Evolutionary conservation across 2,797 vertebrate species (phyloP).

Genomic region (Helarctos malayanus): DNA sequence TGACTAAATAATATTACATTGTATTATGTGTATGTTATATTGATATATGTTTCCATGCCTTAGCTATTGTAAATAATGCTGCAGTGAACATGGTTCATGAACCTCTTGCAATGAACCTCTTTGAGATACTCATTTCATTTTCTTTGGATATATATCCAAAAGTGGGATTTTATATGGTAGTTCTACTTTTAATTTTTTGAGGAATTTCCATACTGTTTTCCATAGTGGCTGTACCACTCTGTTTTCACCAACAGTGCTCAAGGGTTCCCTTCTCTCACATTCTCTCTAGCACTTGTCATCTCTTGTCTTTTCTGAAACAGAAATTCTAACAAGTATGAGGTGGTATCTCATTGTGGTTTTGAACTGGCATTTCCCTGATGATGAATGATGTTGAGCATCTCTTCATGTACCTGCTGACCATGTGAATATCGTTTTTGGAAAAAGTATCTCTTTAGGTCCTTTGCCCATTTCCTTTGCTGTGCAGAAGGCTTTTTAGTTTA

Average conservation of each 20-base stretch:
- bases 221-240: background rate
- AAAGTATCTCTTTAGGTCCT: background rate
- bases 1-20: background rate
- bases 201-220: background rate
- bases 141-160: background rate
- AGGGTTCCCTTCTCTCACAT: background rate
- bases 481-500: background rate
- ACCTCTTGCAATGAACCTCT: background rate
- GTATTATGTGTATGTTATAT: background rate
- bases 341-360: background rate
- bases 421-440: background rate
- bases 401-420: conserved; percentile 3
- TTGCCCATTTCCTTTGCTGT: background rate
- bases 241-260: background rate
- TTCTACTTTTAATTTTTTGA: background rate
- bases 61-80: background rate
- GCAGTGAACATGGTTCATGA: background rate
- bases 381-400: background rate
- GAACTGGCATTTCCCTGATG: conserved; percentile 10
- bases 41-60: background rate
- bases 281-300: background rate
- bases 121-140: background rate
- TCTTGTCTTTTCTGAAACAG: background rate
- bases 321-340: background rate
- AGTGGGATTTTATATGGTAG: background rate